Base-by-base conservation (phyloP, 2,113 vertebrate species). In the Ctenodactylus gundi region DNA sequence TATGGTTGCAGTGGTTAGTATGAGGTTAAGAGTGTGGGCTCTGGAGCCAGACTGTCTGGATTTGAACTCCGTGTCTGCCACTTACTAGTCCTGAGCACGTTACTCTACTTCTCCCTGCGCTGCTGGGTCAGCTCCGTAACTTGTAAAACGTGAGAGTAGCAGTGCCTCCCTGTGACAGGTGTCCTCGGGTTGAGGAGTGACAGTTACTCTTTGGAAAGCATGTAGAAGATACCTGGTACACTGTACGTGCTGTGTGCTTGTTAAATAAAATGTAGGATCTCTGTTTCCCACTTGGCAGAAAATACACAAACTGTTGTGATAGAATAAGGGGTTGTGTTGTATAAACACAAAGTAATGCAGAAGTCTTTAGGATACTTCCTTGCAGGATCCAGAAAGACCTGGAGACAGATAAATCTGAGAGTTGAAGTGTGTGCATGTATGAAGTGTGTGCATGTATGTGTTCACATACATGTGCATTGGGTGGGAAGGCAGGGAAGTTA, bases 101-200 rank as follows among this genome's bases (percentile, higher is more conserved):
- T 60, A 67, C 8, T 70, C 60, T 68, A 49, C 41, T 83, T 87
- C n/a, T 62, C n/a, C n/a, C 49, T 46, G 65, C 77, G 53, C 53
- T 64, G 49, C 53, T 76, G 57, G 21, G 27, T 92, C 64, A 76
- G 20, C 93, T 77, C 89, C 34, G 17, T 87, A 8, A 18, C 39
- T 60, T 73, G 15, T 68, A 93, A 94, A 81, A 75, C 85, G 89
- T 39, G 25, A 41, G 31, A 90, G n/a, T 65, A 44, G 82, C 36
- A 78, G 27, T 77, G 31, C n/a, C 70, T 94, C n/a, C 27, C 36
- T 83, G 29, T 94, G 75, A 82, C 27, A 36, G 75, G 77, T 39
- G 3, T 93, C 64, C 41, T 39, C 88, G 53, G 34, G 57, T 86
- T 80, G 39, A 95, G 23, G 29, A 82, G 46, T 82, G 25, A 76